Percentiles rank a stretch among this genome's conserved stretches.
These are phyloP conservation scores for Glossophaga mutica DNA, from an alignment of 2,797 vertebrate genomes.

Conservation along the genomic window DNA sequence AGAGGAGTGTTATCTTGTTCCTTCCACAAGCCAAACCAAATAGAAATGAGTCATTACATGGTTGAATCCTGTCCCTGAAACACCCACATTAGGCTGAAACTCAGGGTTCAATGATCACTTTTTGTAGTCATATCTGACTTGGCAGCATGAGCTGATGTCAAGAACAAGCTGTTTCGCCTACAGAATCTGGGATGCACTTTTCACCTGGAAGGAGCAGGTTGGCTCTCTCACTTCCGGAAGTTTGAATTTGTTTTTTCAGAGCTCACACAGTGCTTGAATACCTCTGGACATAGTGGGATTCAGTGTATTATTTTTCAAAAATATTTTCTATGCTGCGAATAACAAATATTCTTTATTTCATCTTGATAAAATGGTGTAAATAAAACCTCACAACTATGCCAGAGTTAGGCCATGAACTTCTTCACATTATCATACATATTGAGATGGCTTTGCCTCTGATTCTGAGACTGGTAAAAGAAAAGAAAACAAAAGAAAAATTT, in stretches of 20 bases:
- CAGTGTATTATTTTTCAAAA: background rate
- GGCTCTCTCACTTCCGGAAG: background rate
- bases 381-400: background rate
- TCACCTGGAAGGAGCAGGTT: background rate
- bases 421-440: background rate
- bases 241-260: background rate
- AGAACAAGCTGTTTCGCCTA: background rate
- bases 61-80: background rate
- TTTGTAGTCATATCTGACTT: constrained; percentile 39
- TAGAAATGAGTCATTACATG: constrained; percentile 52
- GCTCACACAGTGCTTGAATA: background rate
- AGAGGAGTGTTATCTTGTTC: background rate
- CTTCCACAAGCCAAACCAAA: constrained; percentile 42
- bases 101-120: background rate
- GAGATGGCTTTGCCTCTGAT: background rate
- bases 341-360: background rate
- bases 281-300: background rate
- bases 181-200: background rate
- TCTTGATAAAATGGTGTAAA: background rate
- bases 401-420: background rate
- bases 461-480: background rate
- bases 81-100: constrained; percentile 33
- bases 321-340: background rate
- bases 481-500: background rate
- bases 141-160: background rate